These are phyloP conservation scores for Coregonus suidteri DNA, from an alignment of 2,797 vertebrate species.

Conservation along the genomic window DNA sequence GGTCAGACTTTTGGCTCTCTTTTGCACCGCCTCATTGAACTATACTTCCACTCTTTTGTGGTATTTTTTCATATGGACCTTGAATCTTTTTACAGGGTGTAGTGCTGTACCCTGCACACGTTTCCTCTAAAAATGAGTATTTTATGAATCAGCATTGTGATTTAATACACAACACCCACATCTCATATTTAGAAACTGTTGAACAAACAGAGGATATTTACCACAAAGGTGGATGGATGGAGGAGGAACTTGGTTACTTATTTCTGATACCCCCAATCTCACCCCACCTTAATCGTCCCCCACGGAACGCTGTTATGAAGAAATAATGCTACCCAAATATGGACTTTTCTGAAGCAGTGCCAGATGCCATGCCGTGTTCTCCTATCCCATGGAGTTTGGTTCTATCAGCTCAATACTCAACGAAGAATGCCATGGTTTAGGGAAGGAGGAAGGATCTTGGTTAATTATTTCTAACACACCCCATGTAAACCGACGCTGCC, in stretches of 20 bases:
- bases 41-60: background rate
- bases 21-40: background rate
- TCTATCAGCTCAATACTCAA: background rate
- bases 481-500: background rate
- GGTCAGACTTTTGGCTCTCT: background rate
- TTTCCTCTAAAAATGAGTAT: constrained; percentile 14
- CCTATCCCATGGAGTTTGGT: background rate
- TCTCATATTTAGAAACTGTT: constrained; percentile 55
- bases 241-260: background rate
- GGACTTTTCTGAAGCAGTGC: background rate
- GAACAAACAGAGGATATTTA: constrained; percentile 68
- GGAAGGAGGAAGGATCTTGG: background rate
- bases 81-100: background rate
- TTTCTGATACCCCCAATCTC: background rate
- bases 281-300: background rate
- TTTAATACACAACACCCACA: constrained; percentile 27
- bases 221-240: background rate
- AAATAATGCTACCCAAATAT: background rate
- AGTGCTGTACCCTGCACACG: constrained; percentile 3
- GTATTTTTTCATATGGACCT: constrained; percentile 33
- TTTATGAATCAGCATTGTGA: constrained; percentile 33
- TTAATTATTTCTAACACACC: background rate
- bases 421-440: background rate
- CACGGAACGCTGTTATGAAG: background rate
- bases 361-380: background rate